These are phyloP conservation scores for Anas capensis DNA, from an alignment of 2,797 vertebrate species.

Conservation along the genomic window DNA sequence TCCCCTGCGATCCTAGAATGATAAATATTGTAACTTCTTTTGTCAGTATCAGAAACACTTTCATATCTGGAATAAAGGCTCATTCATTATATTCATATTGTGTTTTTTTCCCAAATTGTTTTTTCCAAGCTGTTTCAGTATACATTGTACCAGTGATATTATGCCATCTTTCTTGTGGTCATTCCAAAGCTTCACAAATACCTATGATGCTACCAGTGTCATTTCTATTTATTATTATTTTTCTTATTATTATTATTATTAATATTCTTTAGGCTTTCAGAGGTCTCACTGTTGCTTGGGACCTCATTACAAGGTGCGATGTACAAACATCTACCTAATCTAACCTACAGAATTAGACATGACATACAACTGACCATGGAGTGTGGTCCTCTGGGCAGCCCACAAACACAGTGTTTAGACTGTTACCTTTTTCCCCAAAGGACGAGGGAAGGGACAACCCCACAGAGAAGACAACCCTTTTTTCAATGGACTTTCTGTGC, in stretches of 20 bases:
- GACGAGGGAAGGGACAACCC: not conserved
- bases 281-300: not conserved
- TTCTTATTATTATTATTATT: not conserved
- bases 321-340: not conserved
- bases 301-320: not conserved
- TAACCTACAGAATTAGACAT: not conserved
- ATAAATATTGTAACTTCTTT: slow-evolving; percentile 69
- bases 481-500: not conserved
- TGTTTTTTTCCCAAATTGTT: slow-evolving; percentile 8
- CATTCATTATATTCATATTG: slow-evolving; percentile 45
- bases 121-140: slow-evolving; percentile 43
- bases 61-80: slow-evolving; percentile 53
- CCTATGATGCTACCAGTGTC: not conserved
- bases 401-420: not conserved
- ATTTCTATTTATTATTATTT: not conserved
- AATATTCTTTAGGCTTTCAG: not conserved
- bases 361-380: not conserved
- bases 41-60: slow-evolving; percentile 59
- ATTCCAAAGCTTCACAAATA: not conserved
- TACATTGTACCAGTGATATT: not conserved
- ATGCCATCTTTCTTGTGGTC: not conserved
- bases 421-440: not conserved
- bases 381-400: not conserved
- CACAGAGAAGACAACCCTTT: not conserved
- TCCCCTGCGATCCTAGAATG: slow-evolving; percentile 56